Base-by-base conservation (phyloP, 2,113 vertebrate species). In the Lipophrys pholis region DNA sequence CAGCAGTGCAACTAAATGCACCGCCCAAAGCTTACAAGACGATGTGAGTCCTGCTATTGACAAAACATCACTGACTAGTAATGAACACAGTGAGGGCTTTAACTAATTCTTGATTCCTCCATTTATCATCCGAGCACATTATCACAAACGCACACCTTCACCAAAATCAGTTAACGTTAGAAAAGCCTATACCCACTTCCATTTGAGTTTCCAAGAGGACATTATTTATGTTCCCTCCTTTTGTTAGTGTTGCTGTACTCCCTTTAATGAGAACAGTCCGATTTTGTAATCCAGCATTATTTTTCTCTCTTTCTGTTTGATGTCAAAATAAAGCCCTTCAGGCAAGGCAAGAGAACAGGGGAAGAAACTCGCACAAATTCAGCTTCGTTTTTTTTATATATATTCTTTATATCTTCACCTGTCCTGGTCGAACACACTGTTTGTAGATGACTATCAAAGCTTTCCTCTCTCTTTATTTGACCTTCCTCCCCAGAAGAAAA, bases 21-120 rank as follows among this genome's bases (percentile, higher is more conserved):
- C 92, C 93, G 94, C 95, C 87, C 94, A 95, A 94, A 96, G 95
- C 95, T 96, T 95, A 97, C 95, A 95, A 94, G 94, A 96, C 93
- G 93, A 95, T 95, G 95, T 88, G 94, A 94, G 93, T 94, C 93
- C 87, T 78, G 80, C 90, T 95, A 96, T 96, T 97, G 96, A 97
- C 95, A 94, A 97, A 94, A 95, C 94, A 95, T 96, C 95, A 95
- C 92, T 85, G 93, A 86, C 92, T 89, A 12, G 92, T 95, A 96
- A 97, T 95, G 95, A 95, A 96, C 94, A 90, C 68, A 74, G 48
- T 52, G 57, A 84, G 58, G 53, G 80, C 54, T 79, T 65, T 74
- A 60, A 60, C 80, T 83, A 86, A 82, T 79, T 88, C 76, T 39
- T 17, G 46, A 85, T 81, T 82, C 62, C 58, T 79, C 80, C 77